phyloP scores from a whole-genome alignment of 1,140 invertebrate species.

The Laupala kohalensis region DNA sequence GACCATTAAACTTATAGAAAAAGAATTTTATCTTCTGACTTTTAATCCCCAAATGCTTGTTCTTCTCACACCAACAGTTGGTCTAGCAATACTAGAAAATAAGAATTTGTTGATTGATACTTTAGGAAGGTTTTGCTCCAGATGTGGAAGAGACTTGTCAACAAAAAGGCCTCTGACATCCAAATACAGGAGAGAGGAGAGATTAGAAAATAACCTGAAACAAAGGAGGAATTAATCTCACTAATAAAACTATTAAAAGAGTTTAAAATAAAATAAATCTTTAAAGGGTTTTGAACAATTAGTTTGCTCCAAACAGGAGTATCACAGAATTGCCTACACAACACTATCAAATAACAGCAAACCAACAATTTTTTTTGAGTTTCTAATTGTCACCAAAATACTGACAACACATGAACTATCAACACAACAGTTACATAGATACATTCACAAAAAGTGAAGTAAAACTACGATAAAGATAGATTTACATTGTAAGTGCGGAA shows the following conservation, averaged over 20 bases:
- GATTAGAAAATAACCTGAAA: conserved; percentile 36
- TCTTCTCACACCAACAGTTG: conserved; percentile 68
- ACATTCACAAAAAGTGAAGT: too few relatives aligned
- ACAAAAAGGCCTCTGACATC: conserved; percentile 65
- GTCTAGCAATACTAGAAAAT: conserved; percentile 71
- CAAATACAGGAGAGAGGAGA: conserved; percentile 47
- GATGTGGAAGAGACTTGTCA: conserved; percentile 37
- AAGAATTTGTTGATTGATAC: conserved; percentile 52
- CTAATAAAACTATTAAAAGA: too few relatives aligned
- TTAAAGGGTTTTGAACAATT: too few relatives aligned
- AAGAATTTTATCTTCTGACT: conserved; percentile 53
- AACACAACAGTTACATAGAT: too few relatives aligned
- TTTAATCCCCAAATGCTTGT: conserved; percentile 80
- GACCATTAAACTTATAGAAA: neutral
- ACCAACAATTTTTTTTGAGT: too few relatives aligned
- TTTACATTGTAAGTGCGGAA: too few relatives aligned
- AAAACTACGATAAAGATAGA: too few relatives aligned
- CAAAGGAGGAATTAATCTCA: neutral
- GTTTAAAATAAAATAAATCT: neutral
- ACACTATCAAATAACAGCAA: too few relatives aligned
- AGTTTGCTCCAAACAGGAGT: too few relatives aligned
- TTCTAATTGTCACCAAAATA: too few relatives aligned
- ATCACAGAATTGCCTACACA: too few relatives aligned
- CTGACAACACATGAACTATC: too few relatives aligned
- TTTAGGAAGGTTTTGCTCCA: conserved; percentile 37